phyloP scores from a whole-genome alignment of 1,140 invertebrate genomes.

The Hycleus cichorii region DNA sequence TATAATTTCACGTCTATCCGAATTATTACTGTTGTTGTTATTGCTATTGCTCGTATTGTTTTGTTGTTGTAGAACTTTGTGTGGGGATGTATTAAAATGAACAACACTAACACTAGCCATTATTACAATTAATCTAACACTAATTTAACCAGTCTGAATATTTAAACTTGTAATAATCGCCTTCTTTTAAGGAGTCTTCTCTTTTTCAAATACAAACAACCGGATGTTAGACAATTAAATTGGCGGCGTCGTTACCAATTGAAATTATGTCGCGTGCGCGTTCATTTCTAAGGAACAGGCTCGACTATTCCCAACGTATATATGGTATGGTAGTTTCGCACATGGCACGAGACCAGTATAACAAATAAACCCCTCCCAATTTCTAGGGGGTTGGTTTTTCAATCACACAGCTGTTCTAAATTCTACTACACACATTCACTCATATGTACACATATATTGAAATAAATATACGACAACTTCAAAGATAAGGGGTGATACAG shows the following conservation, averaged over 20 bases:
- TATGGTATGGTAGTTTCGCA: conserved; percentile 3
- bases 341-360: conserved; percentile 15
- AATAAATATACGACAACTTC: background rate
- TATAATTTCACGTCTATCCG: conserved; percentile 25
- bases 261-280: conserved; percentile 24
- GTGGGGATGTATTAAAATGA: conserved; percentile 21
- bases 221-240: conserved; percentile 12
- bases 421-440: background rate
- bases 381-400: conserved; percentile 10
- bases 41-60: conserved; percentile 10
- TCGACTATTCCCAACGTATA: conserved; percentile 9
- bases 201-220: conserved; percentile 1
- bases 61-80: conserved; percentile 38
- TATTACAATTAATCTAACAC: conserved; percentile 5
- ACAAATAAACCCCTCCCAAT: conserved; percentile 12
- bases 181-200: conserved; percentile 10
- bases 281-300: conserved; percentile 10
- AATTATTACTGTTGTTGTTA: background rate
- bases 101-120: conserved; percentile 31
- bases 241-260: conserved; percentile 7
- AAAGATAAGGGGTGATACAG: background rate
- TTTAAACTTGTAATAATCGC: background rate
- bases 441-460: background rate
- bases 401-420: conserved; percentile 11
- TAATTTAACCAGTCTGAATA: background rate